Base-by-base conservation (phyloP, 2,888 invertebrate genomes). In the Hypercompe scribonia region DNA sequence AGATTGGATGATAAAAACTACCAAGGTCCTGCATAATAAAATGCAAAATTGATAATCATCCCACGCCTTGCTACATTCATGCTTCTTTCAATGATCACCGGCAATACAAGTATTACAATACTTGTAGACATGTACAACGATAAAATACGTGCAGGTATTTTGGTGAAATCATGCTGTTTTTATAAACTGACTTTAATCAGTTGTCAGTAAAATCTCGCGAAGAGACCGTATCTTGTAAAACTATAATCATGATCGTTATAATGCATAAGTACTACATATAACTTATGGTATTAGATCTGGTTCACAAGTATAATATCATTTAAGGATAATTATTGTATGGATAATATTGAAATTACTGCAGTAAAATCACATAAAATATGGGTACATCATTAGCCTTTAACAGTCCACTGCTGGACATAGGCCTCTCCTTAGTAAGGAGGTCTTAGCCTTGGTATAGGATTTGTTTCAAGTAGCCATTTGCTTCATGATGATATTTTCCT, bases 41-140 rank as follows among this genome's bases (percentile, higher is more conserved):
- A 61, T 61, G 28, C 18, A 31, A 61, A 61, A 18, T 61, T 61
- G 18, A 61, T 31, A 61, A 67, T 64, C 73, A 68, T 81, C 76
- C 67, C 77, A 76, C 76, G 71, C 79, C 71, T 82, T 65, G 67
- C 71, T 71, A 76, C 72, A 82, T 70, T 72, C 73, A 74, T 82
- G 72, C 74, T 74, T 71, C 71, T 76, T 79, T 42, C 70, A 75
- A 70, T 80, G 78, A 82, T 82, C 75, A 75, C 81, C 76, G 64
- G 80, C 76, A 78, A 78, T 71, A 75, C 72, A 71, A 75, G 74
- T 71, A 80, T 82, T 74, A 78, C 76, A 78, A 80, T 82, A 78
- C 76, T 76, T 74, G n/a, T 34, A 68, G 65, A 58, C 34, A 74
- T 68, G 68, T 71, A 77, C 69, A 70, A 70, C 73, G 70, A 75